Conservation (phyloP, 2,797 vertebrate species). For the Phataginus tricuspis region DNA sequence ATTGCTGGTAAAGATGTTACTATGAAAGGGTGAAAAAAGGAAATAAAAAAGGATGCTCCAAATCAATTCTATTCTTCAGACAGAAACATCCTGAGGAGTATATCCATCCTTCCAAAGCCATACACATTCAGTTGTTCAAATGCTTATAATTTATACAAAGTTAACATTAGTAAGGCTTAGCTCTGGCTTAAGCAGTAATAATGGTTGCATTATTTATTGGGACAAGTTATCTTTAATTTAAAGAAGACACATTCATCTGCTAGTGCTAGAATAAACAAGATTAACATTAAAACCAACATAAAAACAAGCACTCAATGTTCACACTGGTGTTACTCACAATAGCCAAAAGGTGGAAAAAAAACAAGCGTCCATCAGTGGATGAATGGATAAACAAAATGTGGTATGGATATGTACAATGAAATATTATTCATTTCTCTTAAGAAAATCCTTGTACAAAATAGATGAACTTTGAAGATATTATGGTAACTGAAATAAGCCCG, state of each 20-base stretch:
- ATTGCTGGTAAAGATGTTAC: conserved; percentile 97
- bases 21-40: conserved; percentile 75
- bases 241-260: neutral
- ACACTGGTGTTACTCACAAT: neutral
- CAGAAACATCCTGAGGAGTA: neutral
- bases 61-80: conserved; percentile 22
- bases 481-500: neutral
- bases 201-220: neutral
- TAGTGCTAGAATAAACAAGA: conserved; percentile 3
- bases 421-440: neutral
- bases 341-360: neutral
- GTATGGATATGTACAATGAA: neutral
- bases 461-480: conserved; percentile 7
- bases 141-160: conserved; percentile 2
- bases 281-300: conserved; percentile 14
- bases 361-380: neutral
- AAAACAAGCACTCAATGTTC: neutral
- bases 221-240: conserved; percentile 44
- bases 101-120: conserved; percentile 13
- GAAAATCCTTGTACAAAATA: neutral
- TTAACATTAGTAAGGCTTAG: conserved; percentile 18
- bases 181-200: neutral
- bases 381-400: neutral
- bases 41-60: conserved; percentile 62
- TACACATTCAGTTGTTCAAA: conserved; percentile 22